These are phyloP conservation scores for Neomicropteryx cornuta DNA, from an alignment of 1,140 invertebrate species.

Conservation along the genomic window DNA sequence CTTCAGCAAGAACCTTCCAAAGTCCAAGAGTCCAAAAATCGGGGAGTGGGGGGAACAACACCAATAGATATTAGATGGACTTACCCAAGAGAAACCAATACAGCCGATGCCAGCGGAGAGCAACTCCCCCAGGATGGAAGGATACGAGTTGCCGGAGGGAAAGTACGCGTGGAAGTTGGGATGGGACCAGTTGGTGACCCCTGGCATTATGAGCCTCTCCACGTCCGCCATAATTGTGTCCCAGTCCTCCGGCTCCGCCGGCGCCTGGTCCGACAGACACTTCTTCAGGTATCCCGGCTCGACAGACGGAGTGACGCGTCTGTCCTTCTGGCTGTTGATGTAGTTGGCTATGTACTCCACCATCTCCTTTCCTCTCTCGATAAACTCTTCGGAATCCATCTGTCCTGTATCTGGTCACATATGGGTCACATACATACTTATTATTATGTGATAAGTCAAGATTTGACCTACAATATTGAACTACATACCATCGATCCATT, in stretches of 20 bases:
- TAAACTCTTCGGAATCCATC: constrained; percentile 88
- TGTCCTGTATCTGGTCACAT: neutral
- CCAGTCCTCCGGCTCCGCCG: constrained; percentile 80
- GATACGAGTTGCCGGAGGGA: constrained; percentile 93
- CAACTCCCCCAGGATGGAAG: constrained; percentile 98
- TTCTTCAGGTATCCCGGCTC: constrained; percentile 85
- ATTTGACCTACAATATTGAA: neutral
- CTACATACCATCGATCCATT: neutral
- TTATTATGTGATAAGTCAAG: no score
- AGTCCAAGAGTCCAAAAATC: no score
- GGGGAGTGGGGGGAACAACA: no score
- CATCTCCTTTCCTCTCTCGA: constrained; percentile 86
- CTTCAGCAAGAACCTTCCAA: no score
- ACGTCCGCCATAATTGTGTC: constrained; percentile 90
- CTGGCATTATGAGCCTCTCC: constrained; percentile 95
- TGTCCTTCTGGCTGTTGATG: constrained; percentile 69
- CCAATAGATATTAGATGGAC: no score
- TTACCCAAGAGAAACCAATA: constrained; percentile 98
- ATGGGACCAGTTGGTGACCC: constrained; percentile 99
- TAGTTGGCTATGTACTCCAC: constrained; percentile 97
- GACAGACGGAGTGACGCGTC: constrained; percentile 81
- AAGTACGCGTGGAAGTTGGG: constrained; percentile 98
- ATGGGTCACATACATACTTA: no score
- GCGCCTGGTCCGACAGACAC: constrained; percentile 74
- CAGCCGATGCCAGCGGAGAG: constrained; percentile 90